These are phyloP conservation scores for Mesopsocus fuscifrons DNA, from an alignment of 2,888 invertebrate genomes.

Conservation along the genomic window DNA sequence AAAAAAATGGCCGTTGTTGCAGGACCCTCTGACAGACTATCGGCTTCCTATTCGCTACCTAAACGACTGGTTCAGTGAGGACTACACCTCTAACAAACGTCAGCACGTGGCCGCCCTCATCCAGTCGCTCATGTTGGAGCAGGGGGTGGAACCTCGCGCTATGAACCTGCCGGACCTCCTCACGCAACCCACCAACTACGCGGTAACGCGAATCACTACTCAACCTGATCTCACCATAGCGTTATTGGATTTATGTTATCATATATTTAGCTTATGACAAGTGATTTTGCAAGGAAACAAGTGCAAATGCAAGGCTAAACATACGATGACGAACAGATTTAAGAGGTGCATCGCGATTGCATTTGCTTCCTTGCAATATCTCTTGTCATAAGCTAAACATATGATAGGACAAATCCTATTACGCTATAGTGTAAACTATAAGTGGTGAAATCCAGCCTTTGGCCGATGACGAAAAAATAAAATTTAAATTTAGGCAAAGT, in stretches of 20 bases:
- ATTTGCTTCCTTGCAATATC: too few species aligned
- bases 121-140: slow-evolving; percentile 50
- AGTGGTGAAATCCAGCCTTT: too few species aligned
- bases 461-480: too few species aligned
- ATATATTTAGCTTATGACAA: too few species aligned
- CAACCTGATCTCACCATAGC: not conserved
- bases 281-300: too few species aligned
- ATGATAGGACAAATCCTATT: not conserved
- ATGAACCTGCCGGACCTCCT: slow-evolving; percentile 42
- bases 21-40: slow-evolving; percentile 71
- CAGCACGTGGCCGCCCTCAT: slow-evolving; percentile 69
- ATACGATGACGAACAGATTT: too few species aligned
- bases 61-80: slow-evolving; percentile 71
- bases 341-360: not conserved
- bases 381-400: too few species aligned
- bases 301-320: too few species aligned
- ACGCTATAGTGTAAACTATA: slow-evolving; percentile 7
- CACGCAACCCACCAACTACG: slow-evolving; percentile 15
- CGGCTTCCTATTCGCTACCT: slow-evolving; percentile 64
- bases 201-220: slow-evolving; percentile 12
- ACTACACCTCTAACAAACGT: slow-evolving; percentile 64
- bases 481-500: too few species aligned
- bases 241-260: too few species aligned
- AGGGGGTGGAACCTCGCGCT: slow-evolving; percentile 40
- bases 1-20: slow-evolving; percentile 21